These are phyloP conservation scores for Galaxias olidus DNA, from an alignment of 2,797 vertebrate genomes.

Conservation along the genomic window DNA sequence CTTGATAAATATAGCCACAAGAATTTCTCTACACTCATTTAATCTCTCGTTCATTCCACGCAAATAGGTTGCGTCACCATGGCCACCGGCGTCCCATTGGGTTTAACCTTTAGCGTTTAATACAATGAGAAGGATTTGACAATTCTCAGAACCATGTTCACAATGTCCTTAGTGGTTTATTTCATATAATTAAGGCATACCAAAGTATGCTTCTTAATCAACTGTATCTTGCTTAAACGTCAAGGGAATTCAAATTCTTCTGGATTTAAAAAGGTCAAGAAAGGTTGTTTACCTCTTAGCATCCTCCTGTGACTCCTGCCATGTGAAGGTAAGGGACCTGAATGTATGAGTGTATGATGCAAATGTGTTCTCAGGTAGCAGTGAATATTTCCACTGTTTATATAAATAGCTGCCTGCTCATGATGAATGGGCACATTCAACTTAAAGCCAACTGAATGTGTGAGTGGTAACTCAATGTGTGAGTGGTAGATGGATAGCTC, in stretches of 20 bases:
- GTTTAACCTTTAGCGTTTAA: slow-evolving; percentile 7
- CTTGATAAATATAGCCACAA: slow-evolving; percentile 61
- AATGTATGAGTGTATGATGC: neutral
- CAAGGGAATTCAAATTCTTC: no score
- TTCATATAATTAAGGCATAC: no score
- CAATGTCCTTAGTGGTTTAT: no score
- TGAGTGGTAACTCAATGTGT: no score
- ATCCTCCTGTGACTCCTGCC: no score
- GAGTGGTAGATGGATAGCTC: no score
- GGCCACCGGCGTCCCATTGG: slow-evolving; percentile 40
- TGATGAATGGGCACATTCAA: slow-evolving; percentile 58
- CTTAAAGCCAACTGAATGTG: slow-evolving; percentile 7
- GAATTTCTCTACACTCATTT: slow-evolving; percentile 47
- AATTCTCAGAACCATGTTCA: neutral
- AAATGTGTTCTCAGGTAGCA: slow-evolving; percentile 50
- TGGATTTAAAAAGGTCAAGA: no score
- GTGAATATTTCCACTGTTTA: slow-evolving; percentile 48
- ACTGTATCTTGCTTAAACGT: no score
- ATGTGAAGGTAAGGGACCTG: no score
- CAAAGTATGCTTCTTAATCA: no score
- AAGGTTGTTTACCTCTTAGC: neutral
- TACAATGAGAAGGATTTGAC: neutral
- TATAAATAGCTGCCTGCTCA: slow-evolving; percentile 38
- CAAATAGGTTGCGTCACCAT: slow-evolving; percentile 61
- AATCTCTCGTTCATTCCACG: slow-evolving; percentile 69